Conservation (phyloP, 35 echinoderm and acorn worm species). For the Ptychodera flava region DNA sequence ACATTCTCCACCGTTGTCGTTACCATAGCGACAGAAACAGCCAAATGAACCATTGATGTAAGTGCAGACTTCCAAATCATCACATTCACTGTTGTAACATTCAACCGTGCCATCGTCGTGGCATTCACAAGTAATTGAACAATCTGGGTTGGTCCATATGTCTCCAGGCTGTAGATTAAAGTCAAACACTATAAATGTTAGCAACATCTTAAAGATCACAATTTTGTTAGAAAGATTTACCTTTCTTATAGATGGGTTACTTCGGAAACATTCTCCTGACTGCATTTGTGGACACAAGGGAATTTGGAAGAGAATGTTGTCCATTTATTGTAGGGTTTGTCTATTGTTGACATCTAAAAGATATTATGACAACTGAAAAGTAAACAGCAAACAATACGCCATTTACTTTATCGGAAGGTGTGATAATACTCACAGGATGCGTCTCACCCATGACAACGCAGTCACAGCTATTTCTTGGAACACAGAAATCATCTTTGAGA, state of each 20-base stretch:
- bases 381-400: no score
- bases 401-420: no score
- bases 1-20: not conserved
- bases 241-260: no score
- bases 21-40: not conserved
- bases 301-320: no score
- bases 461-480: constrained; percentile 70
- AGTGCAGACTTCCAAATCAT: not conserved
- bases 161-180: not conserved
- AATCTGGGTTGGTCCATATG: not conserved
- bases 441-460: constrained; percentile 60
- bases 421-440: constrained; percentile 55
- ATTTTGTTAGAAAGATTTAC: no score
- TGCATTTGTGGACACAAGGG: no score
- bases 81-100: not conserved
- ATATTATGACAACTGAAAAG: no score
- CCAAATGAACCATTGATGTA: not conserved
- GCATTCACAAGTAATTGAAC: not conserved
- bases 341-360: no score
- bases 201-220: no score
- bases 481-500: constrained; percentile 51
- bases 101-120: not conserved
- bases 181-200: no score
- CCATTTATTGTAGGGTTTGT: no score
- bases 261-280: no score